phyloP scores from a whole-genome alignment of 2,888 invertebrate species.

The Proisotoma minuta region DNA sequence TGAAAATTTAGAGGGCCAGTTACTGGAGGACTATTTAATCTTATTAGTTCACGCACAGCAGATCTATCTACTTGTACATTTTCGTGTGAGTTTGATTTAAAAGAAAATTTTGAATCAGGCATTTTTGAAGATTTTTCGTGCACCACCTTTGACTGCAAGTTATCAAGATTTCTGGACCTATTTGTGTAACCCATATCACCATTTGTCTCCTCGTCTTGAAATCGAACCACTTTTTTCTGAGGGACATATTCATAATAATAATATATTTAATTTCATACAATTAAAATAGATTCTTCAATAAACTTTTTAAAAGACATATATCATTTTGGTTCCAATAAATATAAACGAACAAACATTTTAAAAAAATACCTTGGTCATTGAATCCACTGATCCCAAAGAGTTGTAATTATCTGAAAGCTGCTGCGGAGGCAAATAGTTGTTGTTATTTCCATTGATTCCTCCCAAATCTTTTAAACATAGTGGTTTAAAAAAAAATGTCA shows the following conservation, averaged over 20 bases:
- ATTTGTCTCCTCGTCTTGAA: constrained; percentile 39
- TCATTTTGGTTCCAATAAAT: too few species aligned
- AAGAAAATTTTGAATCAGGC: neutral
- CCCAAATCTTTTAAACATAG: too few species aligned
- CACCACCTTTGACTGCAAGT: neutral
- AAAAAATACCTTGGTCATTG: neutral
- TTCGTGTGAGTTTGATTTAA: neutral
- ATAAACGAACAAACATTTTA: too few species aligned
- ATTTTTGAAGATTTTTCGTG: neutral
- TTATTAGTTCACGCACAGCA: neutral
- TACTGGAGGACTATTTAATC: neutral
- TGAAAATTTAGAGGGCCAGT: constrained; percentile 52
- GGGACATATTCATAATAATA: constrained; percentile 18
- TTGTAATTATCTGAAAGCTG: constrained; percentile 1
- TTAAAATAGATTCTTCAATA: constrained; percentile 5
- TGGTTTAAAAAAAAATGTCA: too few species aligned
- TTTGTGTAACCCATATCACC: constrained; percentile 16
- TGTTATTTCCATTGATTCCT: neutral
- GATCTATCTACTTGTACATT: neutral
- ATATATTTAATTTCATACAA: too few species aligned
- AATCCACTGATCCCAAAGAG: neutral
- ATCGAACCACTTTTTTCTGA: constrained; percentile 46
- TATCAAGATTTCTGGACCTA: constrained; percentile 12
- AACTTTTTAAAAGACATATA: neutral
- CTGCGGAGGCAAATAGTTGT: neutral